These are phyloP conservation scores for Cryptus viduatorius DNA, from an alignment of 2,888 invertebrate species.

Conservation along the genomic window DNA sequence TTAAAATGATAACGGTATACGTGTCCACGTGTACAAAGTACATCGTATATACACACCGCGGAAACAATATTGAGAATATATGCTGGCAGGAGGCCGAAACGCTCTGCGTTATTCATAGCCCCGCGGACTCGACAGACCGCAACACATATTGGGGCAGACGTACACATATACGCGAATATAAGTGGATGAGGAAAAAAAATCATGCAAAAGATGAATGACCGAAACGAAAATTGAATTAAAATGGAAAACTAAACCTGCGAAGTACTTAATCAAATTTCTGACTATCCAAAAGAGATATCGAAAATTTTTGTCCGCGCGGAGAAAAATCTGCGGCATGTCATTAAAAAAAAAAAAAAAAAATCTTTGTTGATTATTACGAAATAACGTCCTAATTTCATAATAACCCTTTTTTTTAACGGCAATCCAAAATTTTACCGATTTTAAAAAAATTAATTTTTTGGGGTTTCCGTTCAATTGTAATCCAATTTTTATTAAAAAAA, in stretches of 20 bases:
- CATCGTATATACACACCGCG: not conserved
- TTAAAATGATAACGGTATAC: constrained; percentile 54
- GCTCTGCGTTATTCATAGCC: constrained; percentile 3
- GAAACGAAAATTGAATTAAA: not conserved
- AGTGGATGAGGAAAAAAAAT: not conserved
- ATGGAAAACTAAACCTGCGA: not conserved
- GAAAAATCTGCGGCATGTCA: not conserved
- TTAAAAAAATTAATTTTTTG: not conserved
- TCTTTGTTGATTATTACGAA: not conserved
- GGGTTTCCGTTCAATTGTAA: not conserved
- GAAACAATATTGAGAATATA: constrained; percentile 11
- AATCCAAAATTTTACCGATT: not conserved
- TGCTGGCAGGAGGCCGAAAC: constrained; percentile 4
- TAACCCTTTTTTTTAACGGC: not conserved
- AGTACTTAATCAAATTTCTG: not conserved
- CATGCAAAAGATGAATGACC: too few relatives aligned
- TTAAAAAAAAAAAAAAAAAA: not conserved
- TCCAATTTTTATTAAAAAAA: not conserved
- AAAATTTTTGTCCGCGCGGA: not conserved
- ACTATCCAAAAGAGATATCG: not conserved
- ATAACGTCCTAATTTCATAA: not conserved
- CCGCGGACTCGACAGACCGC: not conserved
- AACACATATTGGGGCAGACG: not conserved
- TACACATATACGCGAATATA: not conserved
- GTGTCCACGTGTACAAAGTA: constrained; percentile 11